Conservation (phyloP, 2,113 vertebrate species). For the Pheucticus melanocephalus region DNA sequence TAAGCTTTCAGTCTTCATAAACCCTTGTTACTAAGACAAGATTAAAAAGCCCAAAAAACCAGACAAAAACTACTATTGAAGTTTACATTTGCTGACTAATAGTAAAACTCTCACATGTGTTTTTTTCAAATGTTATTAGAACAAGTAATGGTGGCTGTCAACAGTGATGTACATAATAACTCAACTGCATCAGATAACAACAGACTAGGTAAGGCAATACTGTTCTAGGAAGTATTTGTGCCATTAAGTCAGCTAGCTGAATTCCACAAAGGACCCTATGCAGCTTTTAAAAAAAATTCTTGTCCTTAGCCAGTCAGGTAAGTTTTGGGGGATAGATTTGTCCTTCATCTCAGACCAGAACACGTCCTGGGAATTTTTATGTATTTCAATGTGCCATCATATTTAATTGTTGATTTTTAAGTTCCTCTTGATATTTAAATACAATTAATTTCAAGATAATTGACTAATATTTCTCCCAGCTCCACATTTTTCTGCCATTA, state of each 20-base stretch:
- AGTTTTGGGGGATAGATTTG: neutral
- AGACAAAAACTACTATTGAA: neutral
- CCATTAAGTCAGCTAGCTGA: neutral
- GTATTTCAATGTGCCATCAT: neutral
- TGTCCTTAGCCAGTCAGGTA: neutral
- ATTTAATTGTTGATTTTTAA: neutral
- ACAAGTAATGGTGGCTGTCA: conserved; percentile 60
- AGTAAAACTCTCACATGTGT: neutral
- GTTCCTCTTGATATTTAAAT: neutral
- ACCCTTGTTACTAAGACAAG: neutral
- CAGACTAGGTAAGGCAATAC: conserved; percentile 55
- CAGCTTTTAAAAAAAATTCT: neutral
- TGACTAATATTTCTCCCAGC: neutral
- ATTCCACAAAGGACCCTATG: neutral
- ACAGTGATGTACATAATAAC: conserved; percentile 55
- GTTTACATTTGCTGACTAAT: neutral
- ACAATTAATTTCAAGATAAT: neutral
- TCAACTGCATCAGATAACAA: conserved; percentile 63
- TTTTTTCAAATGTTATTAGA: conserved; percentile 52
- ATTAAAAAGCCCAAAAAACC: rapidly evolving
- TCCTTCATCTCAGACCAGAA: neutral
- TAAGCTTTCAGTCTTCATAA: neutral
- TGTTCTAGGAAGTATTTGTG: conserved; percentile 24
- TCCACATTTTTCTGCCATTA: neutral
- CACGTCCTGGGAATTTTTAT: neutral